A percentile compares a stretch with the other conserved stretches of the same genome.
Conservation (phyloP, 2,113 vertebrate genomes). For the Zootoca vivipara region DNA sequence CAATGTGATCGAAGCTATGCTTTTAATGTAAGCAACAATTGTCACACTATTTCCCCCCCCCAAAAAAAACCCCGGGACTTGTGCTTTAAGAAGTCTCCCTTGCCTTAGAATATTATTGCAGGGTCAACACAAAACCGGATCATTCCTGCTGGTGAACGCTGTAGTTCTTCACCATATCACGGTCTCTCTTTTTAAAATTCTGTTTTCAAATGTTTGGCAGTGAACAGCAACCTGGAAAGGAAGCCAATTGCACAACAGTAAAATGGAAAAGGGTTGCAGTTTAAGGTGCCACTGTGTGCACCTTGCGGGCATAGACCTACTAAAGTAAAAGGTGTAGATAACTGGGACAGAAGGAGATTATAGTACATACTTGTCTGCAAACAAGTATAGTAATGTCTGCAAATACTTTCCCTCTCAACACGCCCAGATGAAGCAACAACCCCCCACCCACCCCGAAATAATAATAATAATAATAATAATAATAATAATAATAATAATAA, state of each 20-base stretch:
- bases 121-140: background rate
- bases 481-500: too few species aligned
- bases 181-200: background rate
- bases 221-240: background rate
- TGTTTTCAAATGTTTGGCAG: background rate
- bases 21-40: background rate
- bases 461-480: too few species aligned
- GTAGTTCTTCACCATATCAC: background rate
- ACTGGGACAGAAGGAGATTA: conserved; percentile 53
- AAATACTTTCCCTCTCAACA: conserved; percentile 58
- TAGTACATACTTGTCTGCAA: too few species aligned
- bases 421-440: conserved; percentile 55
- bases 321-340: conserved; percentile 29
- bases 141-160: background rate
- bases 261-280: background rate
- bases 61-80: background rate
- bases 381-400: conserved; percentile 63
- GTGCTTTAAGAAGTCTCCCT: background rate
- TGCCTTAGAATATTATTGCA: background rate
- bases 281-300: background rate
- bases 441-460: conserved; percentile 46
- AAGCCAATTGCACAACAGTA: background rate
- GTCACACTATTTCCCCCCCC: background rate
- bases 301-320: background rate
- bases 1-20: background rate